Percentiles rank a stretch among this genome's conserved stretches.
These are phyloP conservation scores for Syngnathus scovelli DNA, from an alignment of 2,113 vertebrate species.

Conservation along the genomic window DNA sequence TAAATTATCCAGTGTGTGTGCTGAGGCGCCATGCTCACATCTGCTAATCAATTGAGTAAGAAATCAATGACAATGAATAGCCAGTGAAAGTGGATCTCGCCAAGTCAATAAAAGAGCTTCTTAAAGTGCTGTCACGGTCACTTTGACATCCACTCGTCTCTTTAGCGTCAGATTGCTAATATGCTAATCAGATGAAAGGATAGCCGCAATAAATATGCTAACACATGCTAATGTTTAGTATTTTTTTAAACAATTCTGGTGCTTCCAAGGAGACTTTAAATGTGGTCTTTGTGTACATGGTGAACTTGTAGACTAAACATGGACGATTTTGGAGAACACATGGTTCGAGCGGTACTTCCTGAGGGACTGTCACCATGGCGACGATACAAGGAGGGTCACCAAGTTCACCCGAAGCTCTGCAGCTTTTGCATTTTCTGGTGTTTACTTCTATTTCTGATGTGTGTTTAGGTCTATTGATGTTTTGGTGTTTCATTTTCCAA, in stretches of 20 bases:
- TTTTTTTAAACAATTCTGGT: not conserved
- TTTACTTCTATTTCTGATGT: not conserved
- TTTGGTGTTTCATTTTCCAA: not conserved
- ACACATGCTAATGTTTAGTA: not conserved
- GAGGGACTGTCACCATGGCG: not conserved
- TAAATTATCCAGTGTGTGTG: not conserved
- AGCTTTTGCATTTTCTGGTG: not conserved
- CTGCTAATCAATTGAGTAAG: not conserved
- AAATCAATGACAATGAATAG: not conserved
- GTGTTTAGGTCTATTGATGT: not conserved
- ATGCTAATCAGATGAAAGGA: not conserved
- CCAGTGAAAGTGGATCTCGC: not conserved
- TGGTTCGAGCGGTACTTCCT: not conserved
- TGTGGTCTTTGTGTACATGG: not conserved
- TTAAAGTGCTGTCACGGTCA: not conserved
- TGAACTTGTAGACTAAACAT: conserved; percentile 1
- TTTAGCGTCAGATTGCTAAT: not conserved
- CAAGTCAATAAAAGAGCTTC: not conserved
- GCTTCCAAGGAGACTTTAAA: not conserved
- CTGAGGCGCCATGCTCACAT: not conserved
- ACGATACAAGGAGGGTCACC: not conserved
- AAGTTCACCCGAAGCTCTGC: not conserved
- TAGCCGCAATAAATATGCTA: not conserved
- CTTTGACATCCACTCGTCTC: not conserved
- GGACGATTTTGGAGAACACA: not conserved